A percentile compares a stretch with the other conserved stretches of the same genome.
phyloP scores from a whole-genome alignment of 2,888 invertebrate genomes.

The Omphaloscelis lunosa region DNA sequence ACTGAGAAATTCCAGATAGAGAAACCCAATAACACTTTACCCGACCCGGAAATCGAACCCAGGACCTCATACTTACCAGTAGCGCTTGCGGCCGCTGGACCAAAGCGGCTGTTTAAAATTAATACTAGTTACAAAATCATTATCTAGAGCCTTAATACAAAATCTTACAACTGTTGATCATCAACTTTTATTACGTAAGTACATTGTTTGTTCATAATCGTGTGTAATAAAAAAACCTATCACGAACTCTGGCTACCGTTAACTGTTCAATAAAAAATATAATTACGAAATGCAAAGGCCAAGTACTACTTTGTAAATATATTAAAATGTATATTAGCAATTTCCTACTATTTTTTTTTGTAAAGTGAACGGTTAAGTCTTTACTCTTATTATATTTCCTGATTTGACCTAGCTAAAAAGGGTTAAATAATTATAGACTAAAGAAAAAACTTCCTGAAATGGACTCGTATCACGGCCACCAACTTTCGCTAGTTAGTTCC shows the following conservation, averaged over 20 bases:
- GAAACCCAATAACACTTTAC: too few species aligned
- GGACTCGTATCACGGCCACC: background rate
- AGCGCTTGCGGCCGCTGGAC: too few species aligned
- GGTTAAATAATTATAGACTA: background rate
- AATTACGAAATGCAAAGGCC: constrained; percentile 59
- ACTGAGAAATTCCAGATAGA: too few species aligned
- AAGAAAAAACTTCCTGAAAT: constrained; percentile 23
- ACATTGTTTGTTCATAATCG: constrained; percentile 22
- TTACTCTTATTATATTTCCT: constrained; percentile 39
- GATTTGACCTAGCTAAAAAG: constrained; percentile 21
- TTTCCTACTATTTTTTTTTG: constrained; percentile 50
- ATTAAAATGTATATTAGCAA: constrained; percentile 33
- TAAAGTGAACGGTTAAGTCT: constrained; percentile 27
- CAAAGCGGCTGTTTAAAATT: too few species aligned
- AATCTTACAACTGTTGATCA: constrained; percentile 1
- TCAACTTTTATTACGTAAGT: background rate
- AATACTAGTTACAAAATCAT: background rate
- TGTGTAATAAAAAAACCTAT: constrained; percentile 38
- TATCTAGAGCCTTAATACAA: too few species aligned
- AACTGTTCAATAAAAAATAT: constrained; percentile 20
- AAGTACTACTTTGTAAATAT: constrained; percentile 21
- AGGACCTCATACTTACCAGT: too few species aligned
- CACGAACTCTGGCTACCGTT: constrained; percentile 24
- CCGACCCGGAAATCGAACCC: too few species aligned
- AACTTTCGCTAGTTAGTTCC: background rate